Percentiles rank a stretch among this genome's conserved stretches.
Evolutionary conservation across 1,140 invertebrate species (phyloP).

Genomic region (Chelonus insularis): DNA sequence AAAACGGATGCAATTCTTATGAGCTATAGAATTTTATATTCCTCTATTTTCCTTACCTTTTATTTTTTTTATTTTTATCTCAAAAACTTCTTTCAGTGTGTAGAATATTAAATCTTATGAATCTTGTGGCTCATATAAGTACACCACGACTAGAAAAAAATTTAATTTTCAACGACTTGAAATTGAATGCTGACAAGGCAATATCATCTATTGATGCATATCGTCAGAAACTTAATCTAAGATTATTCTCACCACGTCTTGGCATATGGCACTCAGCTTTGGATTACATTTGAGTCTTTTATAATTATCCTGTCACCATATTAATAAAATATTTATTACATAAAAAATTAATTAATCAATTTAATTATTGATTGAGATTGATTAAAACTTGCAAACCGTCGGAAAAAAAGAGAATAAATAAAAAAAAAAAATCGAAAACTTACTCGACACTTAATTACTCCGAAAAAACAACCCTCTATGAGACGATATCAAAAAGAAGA

Average conservation of each 20-base stretch:
- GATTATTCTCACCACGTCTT: background rate
- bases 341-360: too few relatives aligned
- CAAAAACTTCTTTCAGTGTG: slow-evolving; percentile 12
- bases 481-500: too few relatives aligned
- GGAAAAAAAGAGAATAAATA: too few relatives aligned
- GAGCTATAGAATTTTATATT: slow-evolving; percentile 42
- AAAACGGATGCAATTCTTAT: slow-evolving; percentile 47
- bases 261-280: background rate
- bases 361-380: too few relatives aligned
- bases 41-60: background rate
- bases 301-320: background rate
- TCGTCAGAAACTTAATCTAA: background rate
- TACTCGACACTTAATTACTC: too few relatives aligned
- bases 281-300: background rate
- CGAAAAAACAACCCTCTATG: too few relatives aligned
- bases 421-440: too few relatives aligned
- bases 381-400: too few relatives aligned
- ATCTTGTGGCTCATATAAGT: slow-evolving; percentile 23
- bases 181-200: slow-evolving; percentile 9
- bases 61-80: slow-evolving; percentile 12
- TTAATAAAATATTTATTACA: too few relatives aligned
- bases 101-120: slow-evolving; percentile 33
- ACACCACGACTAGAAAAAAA: slow-evolving; percentile 19
- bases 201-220: background rate
- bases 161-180: slow-evolving; percentile 27